These are phyloP conservation scores for Isoperla grammatica DNA, from an alignment of 2,888 invertebrate species.

Conservation along the genomic window DNA sequence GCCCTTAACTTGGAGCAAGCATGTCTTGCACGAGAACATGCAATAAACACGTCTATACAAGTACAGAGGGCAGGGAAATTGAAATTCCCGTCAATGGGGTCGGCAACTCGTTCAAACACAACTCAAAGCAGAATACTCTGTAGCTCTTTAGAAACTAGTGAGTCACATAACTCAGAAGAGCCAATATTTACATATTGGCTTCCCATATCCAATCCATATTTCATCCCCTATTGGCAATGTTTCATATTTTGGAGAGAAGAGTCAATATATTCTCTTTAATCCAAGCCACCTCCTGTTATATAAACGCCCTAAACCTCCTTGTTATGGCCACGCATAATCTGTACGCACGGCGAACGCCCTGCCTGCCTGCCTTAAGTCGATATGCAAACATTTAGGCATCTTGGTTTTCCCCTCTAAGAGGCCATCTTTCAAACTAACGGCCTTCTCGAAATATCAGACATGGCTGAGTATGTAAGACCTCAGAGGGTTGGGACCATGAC, in stretches of 20 bases:
- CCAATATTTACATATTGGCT: slow-evolving; percentile 10
- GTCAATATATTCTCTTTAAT: slow-evolving; percentile 7
- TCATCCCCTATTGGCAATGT: slow-evolving; percentile 10
- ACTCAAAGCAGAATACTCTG: no score
- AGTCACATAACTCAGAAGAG: no score
- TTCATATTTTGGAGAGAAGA: not conserved
- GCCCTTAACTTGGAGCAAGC: no score
- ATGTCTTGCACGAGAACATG: no score
- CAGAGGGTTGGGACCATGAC: no score
- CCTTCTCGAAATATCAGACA: not conserved
- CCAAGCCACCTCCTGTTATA: not conserved
- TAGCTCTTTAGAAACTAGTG: no score
- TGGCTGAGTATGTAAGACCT: no score
- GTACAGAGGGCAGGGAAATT: no score
- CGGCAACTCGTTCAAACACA: no score
- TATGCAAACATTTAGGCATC: slow-evolving; percentile 13
- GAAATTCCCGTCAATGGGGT: no score
- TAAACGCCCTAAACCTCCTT: slow-evolving; percentile 9
- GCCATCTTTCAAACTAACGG: slow-evolving; percentile 10
- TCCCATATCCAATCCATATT: slow-evolving; percentile 8
- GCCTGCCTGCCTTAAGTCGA: slow-evolving; percentile 9
- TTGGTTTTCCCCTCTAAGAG: slow-evolving; percentile 1
- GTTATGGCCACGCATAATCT: slow-evolving; percentile 1
- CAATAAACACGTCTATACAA: no score
- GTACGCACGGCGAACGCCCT: not conserved